Percentiles rank a stretch among this genome's conserved stretches.
phyloP scores from a whole-genome alignment of 2,113 vertebrate species.

The Poecilia latipinna region DNA sequence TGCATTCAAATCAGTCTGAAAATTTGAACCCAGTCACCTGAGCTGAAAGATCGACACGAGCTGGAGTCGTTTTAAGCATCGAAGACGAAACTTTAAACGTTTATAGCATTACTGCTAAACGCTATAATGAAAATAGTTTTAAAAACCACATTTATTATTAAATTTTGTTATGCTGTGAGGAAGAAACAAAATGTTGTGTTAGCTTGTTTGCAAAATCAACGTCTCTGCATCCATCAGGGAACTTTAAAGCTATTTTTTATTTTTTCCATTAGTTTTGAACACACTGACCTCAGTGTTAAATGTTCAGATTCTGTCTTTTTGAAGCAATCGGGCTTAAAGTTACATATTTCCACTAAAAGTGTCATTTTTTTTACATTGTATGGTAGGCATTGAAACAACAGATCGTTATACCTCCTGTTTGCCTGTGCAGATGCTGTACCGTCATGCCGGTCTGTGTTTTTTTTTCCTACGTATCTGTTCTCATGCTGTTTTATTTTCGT shows the following conservation, averaged over 20 bases:
- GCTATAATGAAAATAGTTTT: neutral
- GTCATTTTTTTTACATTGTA: neutral
- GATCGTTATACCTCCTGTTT: conserved; percentile 10
- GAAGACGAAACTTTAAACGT: too few relatives aligned
- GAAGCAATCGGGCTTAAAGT: neutral
- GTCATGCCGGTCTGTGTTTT: neutral
- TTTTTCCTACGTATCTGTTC: conserved; percentile 21
- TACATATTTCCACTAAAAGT: neutral
- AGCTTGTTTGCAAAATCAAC: too few relatives aligned
- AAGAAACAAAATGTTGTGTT: too few relatives aligned
- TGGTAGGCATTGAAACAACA: neutral
- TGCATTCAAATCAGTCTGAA: too few relatives aligned
- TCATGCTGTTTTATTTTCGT: conserved; percentile 19
- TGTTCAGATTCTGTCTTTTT: neutral
- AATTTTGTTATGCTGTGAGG: neutral
- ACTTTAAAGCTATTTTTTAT: neutral
- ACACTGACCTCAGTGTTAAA: neutral
- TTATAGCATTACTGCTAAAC: too few relatives aligned
- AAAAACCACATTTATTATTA: too few relatives aligned
- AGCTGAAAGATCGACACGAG: too few relatives aligned
- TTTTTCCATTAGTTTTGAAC: neutral
- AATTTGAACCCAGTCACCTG: too few relatives aligned
- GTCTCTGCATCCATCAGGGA: too few relatives aligned
- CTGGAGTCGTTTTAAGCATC: too few relatives aligned
- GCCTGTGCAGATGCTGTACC: conserved; percentile 20